Evolutionary conservation across 2,113 vertebrate genomes (phyloP).

Genomic region (Poecilia latipinna): DNA sequence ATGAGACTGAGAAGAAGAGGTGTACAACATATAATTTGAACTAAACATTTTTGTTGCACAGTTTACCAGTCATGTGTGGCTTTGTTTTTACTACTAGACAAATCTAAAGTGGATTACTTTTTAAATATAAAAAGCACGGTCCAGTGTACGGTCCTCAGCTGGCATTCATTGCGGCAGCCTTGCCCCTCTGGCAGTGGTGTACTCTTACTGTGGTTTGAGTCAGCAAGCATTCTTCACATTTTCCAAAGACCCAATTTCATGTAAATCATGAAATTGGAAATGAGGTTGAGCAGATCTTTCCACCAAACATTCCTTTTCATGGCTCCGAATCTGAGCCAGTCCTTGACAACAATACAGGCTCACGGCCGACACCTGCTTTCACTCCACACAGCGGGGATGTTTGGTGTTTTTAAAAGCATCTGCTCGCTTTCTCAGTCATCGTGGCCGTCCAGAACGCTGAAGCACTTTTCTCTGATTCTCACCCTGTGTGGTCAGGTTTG

Average conservation of each 20-base stretch:
- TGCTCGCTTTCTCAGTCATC: conserved; percentile 25
- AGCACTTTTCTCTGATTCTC: conserved; percentile 23
- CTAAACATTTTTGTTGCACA: too few species aligned
- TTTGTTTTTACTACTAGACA: too few species aligned
- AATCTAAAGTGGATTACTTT: too few species aligned
- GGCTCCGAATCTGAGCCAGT: conserved; percentile 27
- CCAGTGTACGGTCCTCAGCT: background rate
- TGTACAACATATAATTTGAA: too few species aligned
- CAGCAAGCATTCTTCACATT: conserved; percentile 30
- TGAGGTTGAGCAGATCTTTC: conserved; percentile 27
- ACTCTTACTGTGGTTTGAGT: conserved; percentile 14
- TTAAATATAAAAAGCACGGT: background rate
- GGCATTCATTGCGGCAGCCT: conserved; percentile 1
- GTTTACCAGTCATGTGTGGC: too few species aligned
- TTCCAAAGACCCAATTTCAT: conserved; percentile 29
- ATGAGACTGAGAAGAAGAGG: too few species aligned
- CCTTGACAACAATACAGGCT: conserved; percentile 15
- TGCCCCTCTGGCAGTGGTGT: conserved; percentile 5
- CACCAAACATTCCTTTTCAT: conserved; percentile 31
- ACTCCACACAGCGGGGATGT: conserved; percentile 22
- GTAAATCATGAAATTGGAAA: background rate
- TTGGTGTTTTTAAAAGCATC: conserved; percentile 25
- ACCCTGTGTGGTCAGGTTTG: conserved; percentile 22
- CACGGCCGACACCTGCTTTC: conserved; percentile 35
- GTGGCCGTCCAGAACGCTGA: conserved; percentile 14